Evolutionary conservation across 2,113 vertebrate species (phyloP), one percentile per base, ranked within the genome.

Genomic region (Periophthalmodon schlosseri): DNA sequence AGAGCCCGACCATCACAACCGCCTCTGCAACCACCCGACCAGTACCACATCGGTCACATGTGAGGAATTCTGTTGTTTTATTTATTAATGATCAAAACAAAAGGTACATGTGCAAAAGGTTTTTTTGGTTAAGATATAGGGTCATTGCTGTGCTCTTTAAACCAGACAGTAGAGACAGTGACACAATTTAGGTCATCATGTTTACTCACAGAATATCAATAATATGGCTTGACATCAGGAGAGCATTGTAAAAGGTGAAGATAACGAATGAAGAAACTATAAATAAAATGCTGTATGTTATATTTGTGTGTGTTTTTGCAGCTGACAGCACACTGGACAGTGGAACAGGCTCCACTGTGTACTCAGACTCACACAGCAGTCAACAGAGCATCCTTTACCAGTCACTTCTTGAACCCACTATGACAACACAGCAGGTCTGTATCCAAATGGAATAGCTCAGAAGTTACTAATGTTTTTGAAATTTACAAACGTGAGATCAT

Each of bases 271-370:
- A 13, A 49, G 13, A 49, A 16, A 14, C 11, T 16, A 4, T 16
- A 4, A 14, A 10, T 56, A 10, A 56, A 56, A 56, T 21, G 3
- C 3, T 28, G 28, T 5, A 21, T 21, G 2, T 11, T 56, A 2
- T 56, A 44, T 85, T 81, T 84, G 13, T 83, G 20, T 70, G 68
- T 88, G 47, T 88, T 71, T 86, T 76, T 82, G 83, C 91, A 98
- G 96, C 97, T 58, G 96, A 96, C 89, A 86, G 96, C 93, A 98
- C 95, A 0, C 94, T 96, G 39, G 97, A 98, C 93, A 97, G 97
- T 15, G 96, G 96, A 78, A 95, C 96, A 90, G 97, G 96, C 73
- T 98, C 97, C 66, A 95, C 95, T 0, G 95, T 96, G 65, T 98
- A 96, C 82, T 97, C 96, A 0, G 96, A 97, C 84, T 97, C 96